phyloP scores from a whole-genome alignment of 2,797 vertebrate genomes.

The Momotus momota region DNA sequence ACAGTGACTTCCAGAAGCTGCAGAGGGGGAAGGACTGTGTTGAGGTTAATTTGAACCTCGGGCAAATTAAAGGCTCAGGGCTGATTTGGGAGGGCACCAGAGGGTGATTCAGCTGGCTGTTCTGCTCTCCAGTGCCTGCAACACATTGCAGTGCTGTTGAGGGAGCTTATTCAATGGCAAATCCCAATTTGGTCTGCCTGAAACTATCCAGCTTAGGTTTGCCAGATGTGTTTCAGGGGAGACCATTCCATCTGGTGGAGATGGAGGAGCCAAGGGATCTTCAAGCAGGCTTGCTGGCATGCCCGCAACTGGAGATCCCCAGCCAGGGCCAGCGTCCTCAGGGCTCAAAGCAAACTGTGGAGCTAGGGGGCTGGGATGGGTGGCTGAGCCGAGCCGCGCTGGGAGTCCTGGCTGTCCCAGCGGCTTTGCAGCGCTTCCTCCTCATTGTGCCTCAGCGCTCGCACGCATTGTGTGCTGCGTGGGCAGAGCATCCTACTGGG shows the following conservation, averaged over 20 bases:
- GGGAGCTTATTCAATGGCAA: not conserved
- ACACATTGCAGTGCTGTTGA: not conserved
- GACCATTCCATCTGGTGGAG: not conserved
- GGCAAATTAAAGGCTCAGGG: not conserved
- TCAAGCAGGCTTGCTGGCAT: not conserved
- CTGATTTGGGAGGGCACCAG: not conserved
- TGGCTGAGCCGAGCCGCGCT: not conserved
- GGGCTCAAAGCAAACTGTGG: not conserved
- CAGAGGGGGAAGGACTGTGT: not conserved
- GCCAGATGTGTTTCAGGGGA: not conserved
- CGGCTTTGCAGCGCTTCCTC: accelerated
- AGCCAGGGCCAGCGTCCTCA: not conserved
- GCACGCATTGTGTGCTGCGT: not conserved
- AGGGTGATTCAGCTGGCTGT: not conserved
- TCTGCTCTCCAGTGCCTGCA: not conserved
- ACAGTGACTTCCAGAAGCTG: not conserved
- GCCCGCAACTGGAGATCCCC: not conserved
- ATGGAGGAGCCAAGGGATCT: not conserved
- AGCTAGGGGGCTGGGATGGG: not conserved
- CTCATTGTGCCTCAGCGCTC: not conserved
- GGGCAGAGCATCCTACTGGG: conserved; percentile 8
- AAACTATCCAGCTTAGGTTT: not conserved
- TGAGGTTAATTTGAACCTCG: not conserved
- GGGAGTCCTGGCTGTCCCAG: accelerated
- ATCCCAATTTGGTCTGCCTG: not conserved